phyloP scores from a whole-genome alignment of 2,113 vertebrate species.

The Cinclus cinclus region DNA sequence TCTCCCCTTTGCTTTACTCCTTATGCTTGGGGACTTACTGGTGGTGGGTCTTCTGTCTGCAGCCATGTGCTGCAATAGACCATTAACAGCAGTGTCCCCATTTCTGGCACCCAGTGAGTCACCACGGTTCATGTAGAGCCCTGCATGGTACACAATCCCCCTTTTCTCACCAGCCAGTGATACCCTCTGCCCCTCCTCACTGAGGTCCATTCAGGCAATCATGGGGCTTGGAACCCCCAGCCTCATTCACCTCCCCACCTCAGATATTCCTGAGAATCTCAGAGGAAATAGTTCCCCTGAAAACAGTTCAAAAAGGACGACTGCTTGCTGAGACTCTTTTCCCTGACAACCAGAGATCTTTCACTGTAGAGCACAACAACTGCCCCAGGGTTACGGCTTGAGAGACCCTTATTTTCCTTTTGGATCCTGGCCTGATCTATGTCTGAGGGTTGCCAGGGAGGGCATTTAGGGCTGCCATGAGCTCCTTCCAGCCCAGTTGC shows the following conservation, averaged over 20 bases:
- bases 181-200: not conserved
- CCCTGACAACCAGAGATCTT: not conserved
- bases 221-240: not conserved
- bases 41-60: not conserved
- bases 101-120: not conserved
- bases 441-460: conserved; percentile 42
- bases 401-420: conserved; percentile 32
- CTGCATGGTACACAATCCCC: fast-evolving
- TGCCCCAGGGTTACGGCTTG: not conserved
- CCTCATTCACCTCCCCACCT: not conserved
- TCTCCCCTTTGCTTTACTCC: not conserved
- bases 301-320: not conserved
- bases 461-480: conserved; percentile 47
- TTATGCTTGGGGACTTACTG: not conserved
- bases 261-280: not conserved
- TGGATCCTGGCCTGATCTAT: conserved; percentile 2
- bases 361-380: not conserved
- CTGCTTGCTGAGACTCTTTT: not conserved
- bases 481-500: conserved; percentile 59
- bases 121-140: not conserved
- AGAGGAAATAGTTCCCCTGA: not conserved
- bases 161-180: not conserved
- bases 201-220: not conserved
- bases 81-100: not conserved
- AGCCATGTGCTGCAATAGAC: not conserved